These are phyloP conservation scores for Scaeva pyrastri DNA, from an alignment of 2,888 invertebrate genomes.

Conservation along the genomic window DNA sequence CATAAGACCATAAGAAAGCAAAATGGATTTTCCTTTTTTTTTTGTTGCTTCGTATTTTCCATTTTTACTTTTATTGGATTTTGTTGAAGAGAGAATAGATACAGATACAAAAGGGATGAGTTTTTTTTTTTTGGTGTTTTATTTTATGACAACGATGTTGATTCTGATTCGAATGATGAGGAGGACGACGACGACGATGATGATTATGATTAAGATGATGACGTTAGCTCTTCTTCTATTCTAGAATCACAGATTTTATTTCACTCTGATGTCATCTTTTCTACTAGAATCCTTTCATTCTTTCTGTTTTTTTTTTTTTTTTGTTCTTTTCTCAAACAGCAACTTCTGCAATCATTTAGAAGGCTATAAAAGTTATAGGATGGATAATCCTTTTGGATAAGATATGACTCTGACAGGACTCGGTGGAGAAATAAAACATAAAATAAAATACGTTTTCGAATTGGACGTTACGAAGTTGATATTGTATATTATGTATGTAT, in stretches of 20 bases:
- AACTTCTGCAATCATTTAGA: constrained; percentile 24
- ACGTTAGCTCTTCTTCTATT: constrained; percentile 1
- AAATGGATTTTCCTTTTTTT: not conserved
- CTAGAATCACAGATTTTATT: constrained; percentile 29
- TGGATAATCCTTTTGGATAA: constrained; percentile 17
- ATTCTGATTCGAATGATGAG: too few species aligned
- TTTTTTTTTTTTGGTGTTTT: not conserved
- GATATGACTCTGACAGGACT: not conserved
- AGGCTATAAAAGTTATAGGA: constrained; percentile 5
- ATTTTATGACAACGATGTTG: constrained; percentile 31
- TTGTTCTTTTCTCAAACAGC: not conserved
- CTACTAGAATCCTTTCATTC: constrained; percentile 1
- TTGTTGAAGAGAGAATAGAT: not conserved
- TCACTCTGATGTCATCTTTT: constrained; percentile 16
- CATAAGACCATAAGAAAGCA: not conserved
- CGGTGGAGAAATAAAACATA: not conserved
- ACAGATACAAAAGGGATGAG: not conserved
- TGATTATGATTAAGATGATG: constrained; percentile 3
- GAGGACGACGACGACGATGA: not conserved
- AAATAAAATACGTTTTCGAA: constrained; percentile 6
- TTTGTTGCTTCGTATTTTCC: not conserved
- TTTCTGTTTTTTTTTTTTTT: too few species aligned
- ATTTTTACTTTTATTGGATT: constrained; percentile 16
- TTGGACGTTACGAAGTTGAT: not conserved
- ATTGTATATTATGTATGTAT: not conserved